phyloP scores from a whole-genome alignment of 2,888 invertebrate genomes.

The Lepidonotus clava region DNA sequence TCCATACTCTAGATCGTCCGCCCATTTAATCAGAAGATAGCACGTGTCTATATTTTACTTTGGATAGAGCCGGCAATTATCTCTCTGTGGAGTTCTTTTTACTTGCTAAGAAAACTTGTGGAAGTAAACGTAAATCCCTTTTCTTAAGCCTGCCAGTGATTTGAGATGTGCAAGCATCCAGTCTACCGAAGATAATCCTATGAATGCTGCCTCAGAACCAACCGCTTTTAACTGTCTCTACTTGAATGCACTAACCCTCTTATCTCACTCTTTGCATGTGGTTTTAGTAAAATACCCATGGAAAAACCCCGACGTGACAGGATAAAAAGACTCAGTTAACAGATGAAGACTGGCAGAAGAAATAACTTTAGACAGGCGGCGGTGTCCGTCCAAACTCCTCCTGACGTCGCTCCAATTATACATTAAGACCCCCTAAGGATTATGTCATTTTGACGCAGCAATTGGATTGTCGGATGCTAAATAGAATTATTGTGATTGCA shows the following conservation, averaged over 20 bases:
- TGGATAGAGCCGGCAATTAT: too few species aligned
- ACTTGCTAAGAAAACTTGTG: too few species aligned
- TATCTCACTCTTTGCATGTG: constrained; percentile 2
- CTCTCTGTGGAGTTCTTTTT: too few species aligned
- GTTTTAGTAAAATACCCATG: not conserved
- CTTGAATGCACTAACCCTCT: constrained; percentile 4
- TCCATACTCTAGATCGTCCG: too few species aligned
- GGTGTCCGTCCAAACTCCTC: not conserved
- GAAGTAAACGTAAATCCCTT: not conserved
- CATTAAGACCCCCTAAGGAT: not conserved
- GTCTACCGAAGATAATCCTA: not conserved
- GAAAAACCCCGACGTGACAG: not conserved
- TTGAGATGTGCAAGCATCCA: constrained; percentile 5
- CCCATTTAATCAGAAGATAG: too few species aligned
- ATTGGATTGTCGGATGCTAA: not conserved
- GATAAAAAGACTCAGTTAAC: not conserved
- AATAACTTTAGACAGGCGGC: not conserved
- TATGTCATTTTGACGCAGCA: not conserved
- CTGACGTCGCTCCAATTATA: constrained; percentile 3
- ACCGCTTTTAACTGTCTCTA: not conserved
- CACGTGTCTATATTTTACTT: too few species aligned
- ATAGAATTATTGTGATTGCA: constrained; percentile 19
- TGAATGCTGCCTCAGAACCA: not conserved
- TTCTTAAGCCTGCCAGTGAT: constrained; percentile 10
- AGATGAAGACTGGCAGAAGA: not conserved